Evolutionary conservation across 2,797 vertebrate genomes (phyloP), one percentile per base, ranked within the genome.

Genomic region (Sorex maritimensis): DNA sequence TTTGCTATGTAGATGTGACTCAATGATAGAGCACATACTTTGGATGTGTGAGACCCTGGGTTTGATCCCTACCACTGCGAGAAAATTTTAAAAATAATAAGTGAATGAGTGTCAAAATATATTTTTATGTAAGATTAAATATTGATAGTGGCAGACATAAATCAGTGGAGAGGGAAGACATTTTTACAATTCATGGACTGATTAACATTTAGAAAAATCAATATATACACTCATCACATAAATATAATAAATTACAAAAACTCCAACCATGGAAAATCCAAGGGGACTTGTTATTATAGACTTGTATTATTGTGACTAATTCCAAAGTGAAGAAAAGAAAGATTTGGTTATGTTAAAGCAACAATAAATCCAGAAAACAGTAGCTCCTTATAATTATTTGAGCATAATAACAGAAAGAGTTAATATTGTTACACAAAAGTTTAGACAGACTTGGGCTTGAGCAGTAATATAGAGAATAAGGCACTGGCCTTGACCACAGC

Each of bases 271-370:
- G 81, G 58, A 21, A 81, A 84, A 7, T 85, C 69, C 75, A 75
- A 75, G 84, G 34, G 63, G 24, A 81, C 21, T 74, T 96, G 30
- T 44, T 88, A 94, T 81, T 87, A 63, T 81, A 90, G 44, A 2
- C 17, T 86, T 86, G 67, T 61, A 90, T 44, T 85, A 65, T 49
- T 90, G 23, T 73, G 81, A 81, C 38, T 81, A 88, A 81, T 88
- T 65, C 15, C 63, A 81, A 81, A 86, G 12, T 91, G 71, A 94
- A 95, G 44, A 65, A 81, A 81, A 93, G 88, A 93, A 85, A 79
- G 41, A 86, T 44, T 95, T 88, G 26, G 88, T 93, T 90, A 92
- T 75, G 92, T 84, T 78, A 91, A 93, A 67, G 73, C 38, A 90
- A 74, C 17, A 83, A 75, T 78, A 89, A 93, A 67, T 68, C 38